phyloP scores from a whole-genome alignment of 2,113 vertebrate genomes.

The Petromus typicus region DNA sequence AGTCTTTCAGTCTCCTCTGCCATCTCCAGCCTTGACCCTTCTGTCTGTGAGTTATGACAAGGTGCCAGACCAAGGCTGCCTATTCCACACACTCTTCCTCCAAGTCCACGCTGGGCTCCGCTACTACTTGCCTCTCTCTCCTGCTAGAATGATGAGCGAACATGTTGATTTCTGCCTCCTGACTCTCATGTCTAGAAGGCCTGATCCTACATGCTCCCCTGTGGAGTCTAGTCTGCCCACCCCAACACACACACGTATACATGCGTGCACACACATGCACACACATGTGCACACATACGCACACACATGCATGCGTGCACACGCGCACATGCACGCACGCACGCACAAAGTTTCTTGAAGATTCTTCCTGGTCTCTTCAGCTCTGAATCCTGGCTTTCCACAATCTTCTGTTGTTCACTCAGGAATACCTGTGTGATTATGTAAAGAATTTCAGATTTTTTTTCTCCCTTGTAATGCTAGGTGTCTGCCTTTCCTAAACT shows the following conservation, averaged over 20 bases:
- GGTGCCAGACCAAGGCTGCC: not conserved
- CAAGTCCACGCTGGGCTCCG: too few species aligned
- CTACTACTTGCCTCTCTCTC: not conserved
- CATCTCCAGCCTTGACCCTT: not conserved
- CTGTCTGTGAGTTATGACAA: not conserved
- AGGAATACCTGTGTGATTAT: not conserved
- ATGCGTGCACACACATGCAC: not conserved
- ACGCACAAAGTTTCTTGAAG: not conserved
- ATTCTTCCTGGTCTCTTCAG: not conserved
- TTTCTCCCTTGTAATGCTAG: not conserved
- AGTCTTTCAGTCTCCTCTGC: not conserved
- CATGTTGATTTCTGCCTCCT: not conserved
- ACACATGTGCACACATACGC: too few species aligned
- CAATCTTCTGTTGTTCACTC: not conserved
- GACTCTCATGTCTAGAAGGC: not conserved
- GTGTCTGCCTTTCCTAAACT: not conserved
- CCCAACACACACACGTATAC: not conserved
- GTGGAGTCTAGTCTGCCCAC: too few species aligned
- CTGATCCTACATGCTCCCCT: rapidly evolving
- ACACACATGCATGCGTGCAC: too few species aligned
- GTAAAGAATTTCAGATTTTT: not conserved
- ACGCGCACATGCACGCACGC: not conserved
- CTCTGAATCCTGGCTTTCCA: not conserved
- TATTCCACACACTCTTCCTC: too few species aligned
- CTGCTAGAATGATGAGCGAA: not conserved